Evolutionary conservation across 2,113 vertebrate genomes (phyloP).

Genomic region (Diglossa brunneiventris): DNA sequence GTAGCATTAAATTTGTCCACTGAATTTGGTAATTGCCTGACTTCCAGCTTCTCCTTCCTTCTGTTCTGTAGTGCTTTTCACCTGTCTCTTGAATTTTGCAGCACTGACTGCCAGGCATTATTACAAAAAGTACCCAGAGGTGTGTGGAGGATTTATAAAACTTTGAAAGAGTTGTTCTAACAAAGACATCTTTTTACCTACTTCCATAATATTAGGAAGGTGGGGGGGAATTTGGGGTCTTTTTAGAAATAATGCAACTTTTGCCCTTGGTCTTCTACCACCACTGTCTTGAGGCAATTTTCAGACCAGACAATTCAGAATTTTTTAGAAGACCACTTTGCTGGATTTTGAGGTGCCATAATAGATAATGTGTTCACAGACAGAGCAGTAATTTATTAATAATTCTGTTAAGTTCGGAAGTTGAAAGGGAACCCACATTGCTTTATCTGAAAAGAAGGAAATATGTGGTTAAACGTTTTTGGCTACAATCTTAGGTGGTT

Average conservation of each 20-base stretch:
- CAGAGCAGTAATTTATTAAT: constrained; percentile 16
- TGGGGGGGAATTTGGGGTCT: neutral
- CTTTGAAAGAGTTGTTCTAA: neutral
- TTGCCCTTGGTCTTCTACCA: neutral
- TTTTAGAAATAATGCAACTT: neutral
- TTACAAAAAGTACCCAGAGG: neutral
- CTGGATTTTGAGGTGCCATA: neutral
- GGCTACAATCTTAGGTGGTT: constrained; percentile 67
- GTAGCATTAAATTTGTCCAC: neutral
- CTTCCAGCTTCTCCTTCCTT: neutral
- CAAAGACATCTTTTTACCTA: neutral
- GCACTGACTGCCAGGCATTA: neutral
- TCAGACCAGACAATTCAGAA: neutral
- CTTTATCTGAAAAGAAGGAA: constrained; percentile 87
- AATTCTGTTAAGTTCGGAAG: constrained; percentile 35
- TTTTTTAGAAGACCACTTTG: neutral
- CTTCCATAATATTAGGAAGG: neutral
- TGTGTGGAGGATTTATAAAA: neutral
- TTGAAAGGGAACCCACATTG: constrained; percentile 65
- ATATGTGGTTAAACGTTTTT: constrained; percentile 89
- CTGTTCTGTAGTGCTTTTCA: neutral
- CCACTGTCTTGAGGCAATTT: neutral
- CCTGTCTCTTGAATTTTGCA: neutral
- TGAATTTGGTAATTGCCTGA: neutral
- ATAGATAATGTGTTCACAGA: neutral